Percentiles rank a stretch among this genome's conserved stretches.
Conservation (phyloP, 2,888 invertebrate species). For the Pyralis farinalis region DNA sequence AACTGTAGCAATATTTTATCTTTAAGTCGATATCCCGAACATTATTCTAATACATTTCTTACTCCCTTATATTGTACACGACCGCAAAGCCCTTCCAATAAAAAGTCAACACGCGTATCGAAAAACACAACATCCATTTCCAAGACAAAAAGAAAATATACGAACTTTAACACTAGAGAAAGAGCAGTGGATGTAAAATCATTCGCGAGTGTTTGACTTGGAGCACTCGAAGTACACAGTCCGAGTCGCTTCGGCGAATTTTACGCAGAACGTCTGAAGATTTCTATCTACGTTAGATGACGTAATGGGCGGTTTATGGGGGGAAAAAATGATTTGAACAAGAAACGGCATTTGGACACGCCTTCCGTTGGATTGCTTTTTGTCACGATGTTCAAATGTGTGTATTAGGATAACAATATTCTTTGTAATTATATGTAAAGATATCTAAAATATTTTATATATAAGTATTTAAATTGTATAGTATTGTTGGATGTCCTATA, state of each 20-base stretch:
- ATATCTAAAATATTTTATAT: too few species aligned
- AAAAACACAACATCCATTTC: conserved; percentile 2
- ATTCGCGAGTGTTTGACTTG: background rate
- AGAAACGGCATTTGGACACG: conserved; percentile 1
- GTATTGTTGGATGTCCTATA: too few species aligned
- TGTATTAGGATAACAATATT: too few species aligned
- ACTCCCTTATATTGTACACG: too few species aligned
- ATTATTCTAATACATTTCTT: too few species aligned
- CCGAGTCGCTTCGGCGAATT: conserved; percentile 15
- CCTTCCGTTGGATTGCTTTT: conserved; percentile 1
- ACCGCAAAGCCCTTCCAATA: too few species aligned
- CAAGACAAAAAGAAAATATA: background rate
- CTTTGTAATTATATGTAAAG: too few species aligned
- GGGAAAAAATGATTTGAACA: conserved; percentile 5
- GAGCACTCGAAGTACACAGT: conserved; percentile 8
- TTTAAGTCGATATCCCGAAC: too few species aligned
- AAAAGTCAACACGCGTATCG: background rate
- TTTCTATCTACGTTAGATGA: conserved; percentile 18
- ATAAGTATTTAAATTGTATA: too few species aligned
- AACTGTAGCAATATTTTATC: too few species aligned
- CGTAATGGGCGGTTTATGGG: conserved; percentile 19
- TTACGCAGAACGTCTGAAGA: conserved; percentile 17
- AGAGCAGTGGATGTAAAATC: conserved; percentile 2
- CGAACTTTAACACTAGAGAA: background rate
- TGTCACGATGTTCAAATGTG: conserved; percentile 3